Evolutionary conservation across 2,888 invertebrate species (phyloP).

Genomic region (Acutogordius australiensis): DNA sequence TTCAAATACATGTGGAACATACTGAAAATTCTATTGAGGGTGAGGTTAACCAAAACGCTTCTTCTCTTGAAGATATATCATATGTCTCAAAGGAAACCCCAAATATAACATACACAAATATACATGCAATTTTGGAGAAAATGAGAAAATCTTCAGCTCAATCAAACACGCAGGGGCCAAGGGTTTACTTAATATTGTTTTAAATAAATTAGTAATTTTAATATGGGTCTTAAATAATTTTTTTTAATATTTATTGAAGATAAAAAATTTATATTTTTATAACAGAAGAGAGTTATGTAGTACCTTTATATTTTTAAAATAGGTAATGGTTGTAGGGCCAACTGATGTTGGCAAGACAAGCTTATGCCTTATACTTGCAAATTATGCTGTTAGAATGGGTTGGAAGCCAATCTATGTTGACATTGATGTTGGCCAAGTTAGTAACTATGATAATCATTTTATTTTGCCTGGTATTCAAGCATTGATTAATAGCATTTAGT

Average conservation of each 20-base stretch:
- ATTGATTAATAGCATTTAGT: constrained; percentile 18
- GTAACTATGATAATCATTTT: background rate
- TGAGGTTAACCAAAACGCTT: background rate
- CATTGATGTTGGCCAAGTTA: constrained; percentile 57
- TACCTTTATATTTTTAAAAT: too few species aligned
- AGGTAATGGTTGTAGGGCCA: constrained; percentile 34
- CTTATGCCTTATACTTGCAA: constrained; percentile 50
- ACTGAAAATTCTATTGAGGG: background rate
- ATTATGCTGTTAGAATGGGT: constrained; percentile 63
- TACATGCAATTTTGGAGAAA: constrained; percentile 1
- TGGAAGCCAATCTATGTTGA: constrained; percentile 57
- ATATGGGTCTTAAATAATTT: too few species aligned
- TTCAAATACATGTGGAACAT: background rate
- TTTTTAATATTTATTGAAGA: too few species aligned
- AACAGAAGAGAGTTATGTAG: too few species aligned
- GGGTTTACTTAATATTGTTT: background rate
- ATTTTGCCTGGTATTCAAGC: constrained; percentile 13
- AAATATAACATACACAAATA: background rate
- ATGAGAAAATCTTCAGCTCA: background rate
- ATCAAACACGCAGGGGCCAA: background rate
- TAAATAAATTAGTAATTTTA: constrained; percentile 1
- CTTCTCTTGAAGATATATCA: background rate
- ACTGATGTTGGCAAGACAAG: constrained; percentile 87
- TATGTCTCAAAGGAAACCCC: constrained; percentile 6
- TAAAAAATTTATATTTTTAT: too few species aligned